Conservation (phyloP, 2,113 vertebrate species). For the Piliocolobus tephrosceles region DNA sequence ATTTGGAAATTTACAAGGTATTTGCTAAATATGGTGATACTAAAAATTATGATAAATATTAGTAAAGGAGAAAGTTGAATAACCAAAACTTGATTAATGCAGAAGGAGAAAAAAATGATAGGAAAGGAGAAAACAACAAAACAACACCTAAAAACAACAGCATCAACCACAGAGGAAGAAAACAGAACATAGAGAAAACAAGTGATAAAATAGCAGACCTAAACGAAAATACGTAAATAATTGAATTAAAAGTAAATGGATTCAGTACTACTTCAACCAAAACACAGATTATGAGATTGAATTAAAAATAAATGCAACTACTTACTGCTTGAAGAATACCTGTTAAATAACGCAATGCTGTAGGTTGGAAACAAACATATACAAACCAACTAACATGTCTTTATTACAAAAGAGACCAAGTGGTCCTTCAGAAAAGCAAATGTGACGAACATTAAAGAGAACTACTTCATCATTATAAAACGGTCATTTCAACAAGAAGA, state of each 20-base stretch:
- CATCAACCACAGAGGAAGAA: neutral
- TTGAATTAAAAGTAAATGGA: neutral
- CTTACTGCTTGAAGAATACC: neutral
- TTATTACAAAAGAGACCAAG: neutral
- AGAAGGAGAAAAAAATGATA: neutral
- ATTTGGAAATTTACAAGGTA: neutral
- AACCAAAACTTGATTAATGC: neutral
- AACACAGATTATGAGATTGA: neutral
- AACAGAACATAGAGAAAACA: neutral
- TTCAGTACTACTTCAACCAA: neutral
- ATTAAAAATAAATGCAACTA: neutral
- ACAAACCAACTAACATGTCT: neutral
- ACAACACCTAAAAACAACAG: neutral
- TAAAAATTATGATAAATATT: neutral
- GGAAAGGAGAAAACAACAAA: neutral
- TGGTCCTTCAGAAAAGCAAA: neutral
- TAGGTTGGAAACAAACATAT: neutral
- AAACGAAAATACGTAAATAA: neutral
- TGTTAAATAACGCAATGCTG: neutral
- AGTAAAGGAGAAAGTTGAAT: neutral
- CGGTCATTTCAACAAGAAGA: neutral
- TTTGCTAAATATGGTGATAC: neutral
- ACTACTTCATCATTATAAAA: neutral
- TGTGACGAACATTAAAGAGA: neutral
- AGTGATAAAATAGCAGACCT: neutral